These are phyloP conservation scores for Poecile montanus DNA, from an alignment of 2,797 vertebrate species.

Conservation along the genomic window DNA sequence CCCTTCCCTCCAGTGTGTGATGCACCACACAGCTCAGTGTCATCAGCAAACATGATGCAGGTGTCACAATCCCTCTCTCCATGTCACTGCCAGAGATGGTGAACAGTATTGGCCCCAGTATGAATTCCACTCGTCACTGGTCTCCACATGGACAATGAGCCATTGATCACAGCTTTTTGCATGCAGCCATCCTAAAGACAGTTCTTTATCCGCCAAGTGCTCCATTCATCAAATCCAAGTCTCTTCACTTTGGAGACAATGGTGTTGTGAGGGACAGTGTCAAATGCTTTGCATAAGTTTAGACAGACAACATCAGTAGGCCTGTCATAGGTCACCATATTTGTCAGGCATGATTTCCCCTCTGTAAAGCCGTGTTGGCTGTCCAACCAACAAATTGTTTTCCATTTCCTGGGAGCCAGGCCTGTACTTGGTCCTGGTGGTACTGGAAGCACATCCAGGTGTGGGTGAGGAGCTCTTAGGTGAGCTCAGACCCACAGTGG, in stretches of 20 bases:
- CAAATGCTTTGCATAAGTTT: background rate
- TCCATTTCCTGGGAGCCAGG: background rate
- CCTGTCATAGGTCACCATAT: background rate
- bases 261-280: background rate
- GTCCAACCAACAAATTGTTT: background rate
- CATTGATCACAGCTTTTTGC: background rate
- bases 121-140: fast-evolving
- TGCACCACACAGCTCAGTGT: background rate
- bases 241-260: background rate
- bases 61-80: background rate
- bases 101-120: background rate
- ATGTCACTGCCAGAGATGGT: background rate
- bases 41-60: background rate
- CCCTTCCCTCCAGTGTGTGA: background rate
- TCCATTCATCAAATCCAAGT: background rate
- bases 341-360: background rate
- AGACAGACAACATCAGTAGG: background rate
- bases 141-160: background rate
- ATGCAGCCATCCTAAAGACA: background rate
- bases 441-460: background rate
- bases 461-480: background rate
- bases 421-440: background rate
- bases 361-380: background rate
- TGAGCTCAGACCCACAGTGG: background rate
- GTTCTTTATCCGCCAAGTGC: background rate